A percentile compares a stretch with the other conserved stretches of the same genome.
phyloP scores from a whole-genome alignment of 1,140 invertebrate genomes.

The Caenorhabditis tropicalis region DNA sequence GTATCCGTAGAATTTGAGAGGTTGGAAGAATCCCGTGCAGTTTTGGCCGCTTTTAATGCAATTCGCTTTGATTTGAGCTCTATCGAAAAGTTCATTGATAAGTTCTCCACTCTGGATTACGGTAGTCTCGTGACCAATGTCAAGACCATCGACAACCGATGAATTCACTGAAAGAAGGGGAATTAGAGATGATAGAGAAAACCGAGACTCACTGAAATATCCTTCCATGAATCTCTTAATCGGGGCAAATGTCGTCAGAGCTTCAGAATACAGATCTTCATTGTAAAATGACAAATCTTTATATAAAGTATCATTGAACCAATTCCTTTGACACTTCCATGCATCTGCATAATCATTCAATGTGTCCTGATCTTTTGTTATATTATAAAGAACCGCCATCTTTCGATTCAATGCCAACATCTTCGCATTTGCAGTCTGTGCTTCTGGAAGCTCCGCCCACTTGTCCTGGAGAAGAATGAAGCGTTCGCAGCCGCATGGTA shows the following conservation, averaged over 20 bases:
- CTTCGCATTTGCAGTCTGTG: background rate
- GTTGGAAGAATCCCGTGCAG: background rate
- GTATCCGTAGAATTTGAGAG: background rate
- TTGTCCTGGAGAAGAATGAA: background rate
- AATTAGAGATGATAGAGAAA: no score
- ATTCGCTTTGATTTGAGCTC: background rate
- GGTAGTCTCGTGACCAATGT: background rate
- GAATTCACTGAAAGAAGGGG: background rate
- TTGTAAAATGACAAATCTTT: background rate
- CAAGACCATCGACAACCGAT: background rate
- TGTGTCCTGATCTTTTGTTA: background rate
- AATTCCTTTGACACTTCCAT: constrained; percentile 17
- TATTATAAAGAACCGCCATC: background rate
- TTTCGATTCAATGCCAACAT: background rate
- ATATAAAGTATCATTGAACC: constrained; percentile 8
- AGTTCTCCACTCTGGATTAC: background rate
- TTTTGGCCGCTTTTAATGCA: background rate
- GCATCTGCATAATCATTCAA: background rate
- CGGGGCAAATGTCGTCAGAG: background rate
- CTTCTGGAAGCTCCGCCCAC: constrained; percentile 5
- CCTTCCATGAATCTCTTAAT: background rate
- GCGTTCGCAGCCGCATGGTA: background rate
- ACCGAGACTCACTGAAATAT: background rate
- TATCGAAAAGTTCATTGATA: background rate
- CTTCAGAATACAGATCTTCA: background rate